Evolutionary conservation across 2,113 vertebrate genomes (phyloP).

Genomic region (Labeo rohita): DNA sequence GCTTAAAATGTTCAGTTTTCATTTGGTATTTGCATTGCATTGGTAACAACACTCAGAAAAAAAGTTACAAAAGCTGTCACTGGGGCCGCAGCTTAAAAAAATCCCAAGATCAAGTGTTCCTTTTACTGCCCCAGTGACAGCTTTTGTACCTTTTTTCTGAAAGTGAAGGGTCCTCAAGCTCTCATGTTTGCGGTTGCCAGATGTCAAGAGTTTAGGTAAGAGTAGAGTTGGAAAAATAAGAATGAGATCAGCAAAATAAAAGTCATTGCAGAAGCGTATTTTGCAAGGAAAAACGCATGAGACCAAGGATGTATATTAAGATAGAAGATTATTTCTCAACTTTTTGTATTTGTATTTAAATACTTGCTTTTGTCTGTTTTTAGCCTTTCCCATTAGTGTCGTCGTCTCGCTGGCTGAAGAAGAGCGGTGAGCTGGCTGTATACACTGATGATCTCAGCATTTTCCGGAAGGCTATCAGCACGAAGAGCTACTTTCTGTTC

Average conservation of each 20-base stretch:
- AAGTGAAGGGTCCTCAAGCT: no score
- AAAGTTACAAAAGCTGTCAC: no score
- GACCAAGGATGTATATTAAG: neutral
- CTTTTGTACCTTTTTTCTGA: no score
- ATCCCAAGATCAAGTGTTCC: no score
- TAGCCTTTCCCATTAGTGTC: slow-evolving; percentile 90
- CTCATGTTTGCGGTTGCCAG: no score
- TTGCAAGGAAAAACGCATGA: neutral
- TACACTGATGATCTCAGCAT: slow-evolving; percentile 82
- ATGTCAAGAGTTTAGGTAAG: neutral
- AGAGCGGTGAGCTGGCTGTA: slow-evolving; percentile 83
- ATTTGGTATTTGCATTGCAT: no score
- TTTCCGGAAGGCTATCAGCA: slow-evolving; percentile 84
- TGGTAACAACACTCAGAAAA: no score
- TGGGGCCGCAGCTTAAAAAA: no score
- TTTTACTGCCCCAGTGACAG: no score
- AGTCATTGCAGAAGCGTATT: neutral
- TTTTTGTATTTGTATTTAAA: neutral
- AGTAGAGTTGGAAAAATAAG: neutral
- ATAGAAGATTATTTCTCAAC: neutral
- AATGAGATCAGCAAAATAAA: neutral
- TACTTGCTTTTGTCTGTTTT: neutral
- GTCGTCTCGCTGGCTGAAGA: slow-evolving; percentile 88
- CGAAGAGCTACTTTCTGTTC: slow-evolving; percentile 85
- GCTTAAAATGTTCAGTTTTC: no score